Conservation (phyloP, 1,140 invertebrate genomes). For the Heliconius melpomene region DNA sequence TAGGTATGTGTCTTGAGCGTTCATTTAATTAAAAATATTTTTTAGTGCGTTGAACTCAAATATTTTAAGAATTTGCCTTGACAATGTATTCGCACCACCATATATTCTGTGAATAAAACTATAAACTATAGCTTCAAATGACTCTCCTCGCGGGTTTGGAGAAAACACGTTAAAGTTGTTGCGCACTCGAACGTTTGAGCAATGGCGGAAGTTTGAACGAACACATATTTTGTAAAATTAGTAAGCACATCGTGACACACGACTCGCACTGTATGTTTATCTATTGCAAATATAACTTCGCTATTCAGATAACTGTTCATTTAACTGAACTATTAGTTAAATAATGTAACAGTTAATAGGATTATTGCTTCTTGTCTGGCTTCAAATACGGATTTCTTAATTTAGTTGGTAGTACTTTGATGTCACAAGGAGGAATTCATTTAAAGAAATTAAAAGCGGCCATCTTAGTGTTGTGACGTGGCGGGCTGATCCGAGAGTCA, state of each 20-base stretch:
- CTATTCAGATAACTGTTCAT: neutral
- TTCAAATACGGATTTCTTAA: neutral
- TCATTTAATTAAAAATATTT: neutral
- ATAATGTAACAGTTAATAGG: neutral
- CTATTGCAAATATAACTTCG: constrained; percentile 4
- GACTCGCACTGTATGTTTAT: neutral
- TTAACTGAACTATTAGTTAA: neutral
- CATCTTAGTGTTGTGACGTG: constrained; percentile 35
- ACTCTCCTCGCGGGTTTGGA: neutral
- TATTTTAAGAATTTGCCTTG: neutral
- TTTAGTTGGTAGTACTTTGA: neutral
- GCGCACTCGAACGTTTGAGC: constrained; percentile 3
- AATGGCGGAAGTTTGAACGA: constrained; percentile 2
- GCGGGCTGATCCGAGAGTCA: constrained; percentile 53
- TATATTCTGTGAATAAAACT: neutral
- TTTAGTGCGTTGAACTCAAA: neutral
- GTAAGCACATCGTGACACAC: constrained; percentile 13
- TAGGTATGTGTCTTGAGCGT: neutral
- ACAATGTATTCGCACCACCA: too few relatives aligned
- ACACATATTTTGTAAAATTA: constrained; percentile 13
- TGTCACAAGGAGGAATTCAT: constrained; percentile 15
- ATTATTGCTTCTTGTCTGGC: neutral
- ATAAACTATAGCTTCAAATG: neutral
- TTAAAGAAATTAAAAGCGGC: constrained; percentile 30
- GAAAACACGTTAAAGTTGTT: constrained; percentile 4